Percentiles rank a stretch among this genome's conserved stretches.
phyloP scores from a whole-genome alignment of 2,113 vertebrate genomes.

The Pipa parva region DNA sequence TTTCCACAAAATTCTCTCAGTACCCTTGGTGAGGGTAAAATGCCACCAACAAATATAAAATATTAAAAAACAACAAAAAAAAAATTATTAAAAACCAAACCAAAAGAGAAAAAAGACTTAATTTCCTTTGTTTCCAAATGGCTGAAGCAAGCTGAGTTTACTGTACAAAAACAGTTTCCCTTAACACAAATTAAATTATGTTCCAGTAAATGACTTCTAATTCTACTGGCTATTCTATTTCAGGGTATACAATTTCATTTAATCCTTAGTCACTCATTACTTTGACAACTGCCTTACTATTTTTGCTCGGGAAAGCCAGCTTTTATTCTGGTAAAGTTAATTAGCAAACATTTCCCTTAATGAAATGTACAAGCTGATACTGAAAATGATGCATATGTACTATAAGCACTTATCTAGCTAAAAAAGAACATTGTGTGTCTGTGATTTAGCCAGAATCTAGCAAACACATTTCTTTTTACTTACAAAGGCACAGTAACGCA shows the following conservation, averaged over 20 bases:
- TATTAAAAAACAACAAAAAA: too few species aligned
- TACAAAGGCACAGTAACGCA: too few species aligned
- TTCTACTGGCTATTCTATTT: constrained; percentile 68
- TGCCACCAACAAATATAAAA: too few species aligned
- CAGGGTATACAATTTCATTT: constrained; percentile 58
- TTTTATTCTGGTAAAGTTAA: constrained; percentile 31
- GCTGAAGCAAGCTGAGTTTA: constrained; percentile 69
- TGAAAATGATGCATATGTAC: constrained; percentile 26
- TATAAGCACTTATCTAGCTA: not conserved
- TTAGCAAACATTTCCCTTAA: constrained; percentile 38
- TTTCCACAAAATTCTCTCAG: too few species aligned
- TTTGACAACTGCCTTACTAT: constrained; percentile 44
- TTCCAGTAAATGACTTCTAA: constrained; percentile 75
- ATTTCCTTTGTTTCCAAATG: constrained; percentile 74
- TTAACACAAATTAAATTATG: constrained; percentile 76
- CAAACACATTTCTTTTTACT: too few species aligned
- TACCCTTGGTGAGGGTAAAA: too few species aligned
- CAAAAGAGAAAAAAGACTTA: constrained; percentile 66
- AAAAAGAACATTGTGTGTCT: not conserved
- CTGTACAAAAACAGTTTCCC: constrained; percentile 77
- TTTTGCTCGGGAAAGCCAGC: constrained; percentile 25
- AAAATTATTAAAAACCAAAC: too few species aligned
- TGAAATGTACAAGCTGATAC: constrained; percentile 34
- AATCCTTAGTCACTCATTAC: constrained; percentile 50
- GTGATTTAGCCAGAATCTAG: too few species aligned